Conservation (phyloP, 2,888 invertebrate species). For the Eristalinus aeneus region DNA sequence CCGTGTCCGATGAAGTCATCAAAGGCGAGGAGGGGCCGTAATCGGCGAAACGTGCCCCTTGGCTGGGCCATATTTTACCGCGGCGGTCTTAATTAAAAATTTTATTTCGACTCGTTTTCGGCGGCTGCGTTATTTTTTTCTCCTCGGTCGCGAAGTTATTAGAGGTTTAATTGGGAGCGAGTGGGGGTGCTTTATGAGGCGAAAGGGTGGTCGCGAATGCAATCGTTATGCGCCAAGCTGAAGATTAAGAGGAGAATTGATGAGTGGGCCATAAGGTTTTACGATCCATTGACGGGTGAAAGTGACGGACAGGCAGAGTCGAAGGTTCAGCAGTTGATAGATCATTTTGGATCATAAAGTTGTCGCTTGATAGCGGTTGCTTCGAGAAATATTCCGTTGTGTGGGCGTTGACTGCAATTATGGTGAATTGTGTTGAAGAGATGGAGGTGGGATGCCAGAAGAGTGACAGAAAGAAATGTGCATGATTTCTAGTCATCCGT, state of each 20-base stretch:
- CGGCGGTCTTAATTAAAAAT: slow-evolving; percentile 59
- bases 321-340: not conserved
- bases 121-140: not conserved
- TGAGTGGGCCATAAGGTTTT: slow-evolving; percentile 9
- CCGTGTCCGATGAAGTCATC: slow-evolving; percentile 56
- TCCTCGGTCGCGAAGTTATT: slow-evolving; percentile 11
- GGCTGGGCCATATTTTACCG: slow-evolving; percentile 41
- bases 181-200: not conserved
- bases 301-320: not conserved
- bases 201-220: not conserved
- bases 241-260: not conserved
- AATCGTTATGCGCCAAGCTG: not conserved
- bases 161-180: not conserved
- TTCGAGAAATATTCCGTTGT: not conserved
- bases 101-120: not conserved
- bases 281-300: not conserved
- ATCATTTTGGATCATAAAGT: not conserved
- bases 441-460: too few relatives aligned
- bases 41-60: slow-evolving; percentile 61
- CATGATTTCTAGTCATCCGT: too few relatives aligned
- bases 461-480: too few relatives aligned
- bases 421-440: not conserved
- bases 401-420: not conserved
- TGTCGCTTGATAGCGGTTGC: not conserved
- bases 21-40: slow-evolving; percentile 36